Conservation (phyloP, 2,113 vertebrate genomes). For the Xenotilapia longispinis region DNA sequence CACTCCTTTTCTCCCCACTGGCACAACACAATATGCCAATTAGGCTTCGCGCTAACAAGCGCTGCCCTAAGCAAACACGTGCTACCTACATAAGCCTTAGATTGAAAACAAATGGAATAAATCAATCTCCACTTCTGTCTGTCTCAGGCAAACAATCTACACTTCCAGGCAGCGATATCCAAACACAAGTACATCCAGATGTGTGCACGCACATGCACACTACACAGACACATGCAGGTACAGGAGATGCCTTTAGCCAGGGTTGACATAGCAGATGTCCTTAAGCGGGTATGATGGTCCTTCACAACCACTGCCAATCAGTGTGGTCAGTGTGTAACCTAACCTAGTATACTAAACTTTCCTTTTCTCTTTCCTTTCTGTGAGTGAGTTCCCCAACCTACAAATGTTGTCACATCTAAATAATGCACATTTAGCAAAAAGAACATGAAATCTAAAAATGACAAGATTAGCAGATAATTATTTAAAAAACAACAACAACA, state of each 20-base stretch:
- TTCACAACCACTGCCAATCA: background rate
- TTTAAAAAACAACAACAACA: background rate
- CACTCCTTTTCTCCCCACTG: background rate
- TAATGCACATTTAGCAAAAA: background rate
- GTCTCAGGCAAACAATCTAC: background rate
- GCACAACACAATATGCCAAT: constrained; percentile 11
- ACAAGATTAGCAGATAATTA: background rate
- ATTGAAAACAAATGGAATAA: background rate
- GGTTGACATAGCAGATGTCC: background rate
- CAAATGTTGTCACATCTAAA: background rate
- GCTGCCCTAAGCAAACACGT: background rate
- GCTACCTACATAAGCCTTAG: background rate
- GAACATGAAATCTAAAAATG: background rate
- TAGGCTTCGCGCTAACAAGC: background rate
- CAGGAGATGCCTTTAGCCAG: background rate
- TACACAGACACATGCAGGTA: background rate
- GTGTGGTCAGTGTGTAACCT: background rate
- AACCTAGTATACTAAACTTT: background rate
- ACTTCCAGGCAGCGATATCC: background rate
- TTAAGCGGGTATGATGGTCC: background rate
- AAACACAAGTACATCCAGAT: background rate
- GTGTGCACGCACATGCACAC: background rate
- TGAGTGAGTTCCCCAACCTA: background rate
- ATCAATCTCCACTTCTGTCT: background rate
- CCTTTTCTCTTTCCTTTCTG: background rate